These are phyloP conservation scores for Pangasianodon hypophthalmus DNA, from an alignment of 2,113 vertebrate genomes.

Conservation along the genomic window DNA sequence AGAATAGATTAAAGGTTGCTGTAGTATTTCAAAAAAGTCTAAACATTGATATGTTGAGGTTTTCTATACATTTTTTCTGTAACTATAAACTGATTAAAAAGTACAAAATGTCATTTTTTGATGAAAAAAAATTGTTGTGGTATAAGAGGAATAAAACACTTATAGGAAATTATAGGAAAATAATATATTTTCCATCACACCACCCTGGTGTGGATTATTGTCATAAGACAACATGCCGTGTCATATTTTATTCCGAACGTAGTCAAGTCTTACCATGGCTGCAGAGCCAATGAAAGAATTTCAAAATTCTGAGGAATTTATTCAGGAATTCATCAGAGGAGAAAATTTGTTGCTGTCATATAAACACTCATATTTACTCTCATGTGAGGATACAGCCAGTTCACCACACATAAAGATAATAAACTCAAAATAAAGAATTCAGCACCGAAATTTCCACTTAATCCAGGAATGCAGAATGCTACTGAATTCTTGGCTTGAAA, in stretches of 20 bases:
- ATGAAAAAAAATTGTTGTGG: background rate
- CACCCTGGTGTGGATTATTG: background rate
- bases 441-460: background rate
- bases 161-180: too few relatives aligned
- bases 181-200: background rate
- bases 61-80: background rate
- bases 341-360: background rate
- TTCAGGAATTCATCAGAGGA: background rate
- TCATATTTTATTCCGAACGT: background rate
- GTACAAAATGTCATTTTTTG: background rate
- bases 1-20: background rate
- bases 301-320: background rate
- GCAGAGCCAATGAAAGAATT: background rate
- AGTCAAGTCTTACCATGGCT: background rate
- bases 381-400: background rate
- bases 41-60: background rate
- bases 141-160: background rate
- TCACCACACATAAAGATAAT: background rate
- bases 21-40: background rate
- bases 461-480: background rate
- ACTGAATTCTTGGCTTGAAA: background rate
- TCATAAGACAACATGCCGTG: background rate
- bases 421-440: background rate
- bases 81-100: background rate
- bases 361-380: background rate